Evolutionary conservation across 37 sponge, comb jelly and placozoan genomes (phyloP).

Genomic region (Lycopodina hypogea): DNA sequence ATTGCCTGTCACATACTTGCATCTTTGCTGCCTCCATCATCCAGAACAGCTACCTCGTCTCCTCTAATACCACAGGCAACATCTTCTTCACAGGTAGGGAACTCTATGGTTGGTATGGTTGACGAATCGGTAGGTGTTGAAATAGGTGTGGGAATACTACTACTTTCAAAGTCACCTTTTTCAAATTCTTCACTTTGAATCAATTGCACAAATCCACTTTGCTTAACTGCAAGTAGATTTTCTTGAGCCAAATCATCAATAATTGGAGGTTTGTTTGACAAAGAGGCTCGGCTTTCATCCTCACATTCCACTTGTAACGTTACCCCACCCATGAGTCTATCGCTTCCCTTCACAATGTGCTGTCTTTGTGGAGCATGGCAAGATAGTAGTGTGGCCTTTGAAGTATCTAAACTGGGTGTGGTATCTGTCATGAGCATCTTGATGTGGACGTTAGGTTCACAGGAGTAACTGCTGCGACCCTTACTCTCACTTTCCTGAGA

Average conservation of each 20-base stretch:
- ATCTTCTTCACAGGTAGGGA: neutral
- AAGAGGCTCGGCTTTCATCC: neutral
- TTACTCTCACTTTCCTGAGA: neutral
- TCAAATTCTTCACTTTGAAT: neutral
- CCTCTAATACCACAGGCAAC: neutral
- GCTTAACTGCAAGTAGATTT: neutral
- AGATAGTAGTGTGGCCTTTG: neutral
- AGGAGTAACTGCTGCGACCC: neutral
- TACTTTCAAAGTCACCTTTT: neutral
- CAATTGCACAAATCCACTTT: neutral
- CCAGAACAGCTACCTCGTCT: neutral
- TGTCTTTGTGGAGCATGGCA: neutral
- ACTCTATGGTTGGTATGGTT: neutral
- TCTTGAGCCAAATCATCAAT: neutral
- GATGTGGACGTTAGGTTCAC: constrained; percentile 6
- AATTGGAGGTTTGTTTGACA: neutral
- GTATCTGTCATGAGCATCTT: neutral
- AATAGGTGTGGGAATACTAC: neutral
- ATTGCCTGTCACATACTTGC: no score
- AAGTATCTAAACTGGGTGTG: neutral
- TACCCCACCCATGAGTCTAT: neutral
- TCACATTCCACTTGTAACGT: neutral
- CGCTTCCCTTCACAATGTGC: neutral
- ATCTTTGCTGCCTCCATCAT: no score
- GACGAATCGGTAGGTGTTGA: neutral